A percentile compares a stretch with the other conserved stretches of the same genome.
phyloP scores from a whole-genome alignment of 2,888 invertebrate genomes.

The Diogma glabrata region DNA sequence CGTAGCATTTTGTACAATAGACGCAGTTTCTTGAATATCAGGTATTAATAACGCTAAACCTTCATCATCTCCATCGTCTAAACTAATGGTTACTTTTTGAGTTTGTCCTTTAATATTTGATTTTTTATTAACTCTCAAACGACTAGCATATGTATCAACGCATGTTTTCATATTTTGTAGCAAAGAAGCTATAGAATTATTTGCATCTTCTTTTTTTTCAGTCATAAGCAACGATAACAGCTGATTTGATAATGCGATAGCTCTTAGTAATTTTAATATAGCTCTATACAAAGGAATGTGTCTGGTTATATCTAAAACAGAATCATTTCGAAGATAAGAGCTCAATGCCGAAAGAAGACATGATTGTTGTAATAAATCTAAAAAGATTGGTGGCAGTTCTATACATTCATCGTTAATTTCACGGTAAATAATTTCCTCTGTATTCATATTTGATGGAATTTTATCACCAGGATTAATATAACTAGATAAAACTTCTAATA shows the following conservation, averaged over 20 bases:
- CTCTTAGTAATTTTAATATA: conserved; percentile 68
- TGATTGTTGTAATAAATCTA: conserved; percentile 66
- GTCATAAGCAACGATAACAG: conserved; percentile 54
- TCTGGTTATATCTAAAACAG: conserved; percentile 94
- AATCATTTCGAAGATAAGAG: conserved; percentile 87
- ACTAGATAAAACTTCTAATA: conserved; percentile 71
- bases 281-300: conserved; percentile 88
- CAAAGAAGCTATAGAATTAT: conserved; percentile 61
- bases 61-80: conserved; percentile 74
- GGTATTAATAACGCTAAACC: conserved; percentile 80
- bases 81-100: conserved; percentile 33
- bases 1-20: conserved; percentile 33
- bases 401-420: conserved; percentile 35
- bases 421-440: conserved; percentile 33
- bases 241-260: conserved; percentile 51
- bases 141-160: conserved; percentile 82
- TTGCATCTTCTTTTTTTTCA: conserved; percentile 35
- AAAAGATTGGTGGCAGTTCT: conserved; percentile 56
- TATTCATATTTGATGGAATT: conserved; percentile 34
- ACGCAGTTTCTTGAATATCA: conserved; percentile 61
- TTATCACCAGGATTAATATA: conserved; percentile 68
- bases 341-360: conserved; percentile 79
- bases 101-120: conserved; percentile 39
- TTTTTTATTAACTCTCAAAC: conserved; percentile 59
- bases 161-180: conserved; percentile 80